phyloP scores from a whole-genome alignment of 2,888 invertebrate species.

The Kuschelorhynchus macadamiae region DNA sequence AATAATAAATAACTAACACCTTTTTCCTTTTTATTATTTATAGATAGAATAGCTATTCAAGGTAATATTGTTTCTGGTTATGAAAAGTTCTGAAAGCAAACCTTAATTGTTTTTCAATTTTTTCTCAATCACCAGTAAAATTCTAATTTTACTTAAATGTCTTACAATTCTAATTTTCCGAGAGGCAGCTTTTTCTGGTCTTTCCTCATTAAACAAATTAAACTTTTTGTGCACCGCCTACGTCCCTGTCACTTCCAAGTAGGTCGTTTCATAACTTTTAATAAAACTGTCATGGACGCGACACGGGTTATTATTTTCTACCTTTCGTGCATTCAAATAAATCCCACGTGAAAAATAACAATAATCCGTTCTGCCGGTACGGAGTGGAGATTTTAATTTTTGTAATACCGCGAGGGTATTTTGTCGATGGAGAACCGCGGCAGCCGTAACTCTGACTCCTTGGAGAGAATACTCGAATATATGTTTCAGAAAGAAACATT shows the following conservation, averaged over 20 bases:
- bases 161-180: too few relatives aligned
- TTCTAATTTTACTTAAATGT: too few relatives aligned
- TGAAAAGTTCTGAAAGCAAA: too few relatives aligned
- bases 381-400: constrained; percentile 32
- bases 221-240: not conserved
- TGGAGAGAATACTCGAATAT: constrained; percentile 2
- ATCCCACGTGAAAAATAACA: constrained; percentile 44
- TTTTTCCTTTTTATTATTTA: too few relatives aligned
- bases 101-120: too few relatives aligned
- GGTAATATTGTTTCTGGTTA: too few relatives aligned
- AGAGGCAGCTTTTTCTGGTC: too few relatives aligned
- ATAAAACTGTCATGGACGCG: constrained; percentile 37
- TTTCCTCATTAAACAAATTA: too few relatives aligned
- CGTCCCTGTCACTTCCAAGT: constrained; percentile 1
- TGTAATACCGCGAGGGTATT: constrained; percentile 28
- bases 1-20: too few relatives aligned
- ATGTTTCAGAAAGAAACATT: not conserved
- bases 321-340: constrained; percentile 26
- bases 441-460: constrained; percentile 21
- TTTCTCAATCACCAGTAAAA: too few relatives aligned
- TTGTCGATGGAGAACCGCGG: constrained; percentile 12
- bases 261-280: constrained; percentile 34
- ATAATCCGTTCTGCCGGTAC: constrained; percentile 26
- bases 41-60: too few relatives aligned
- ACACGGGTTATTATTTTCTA: constrained; percentile 24